Evolutionary conservation across 1,140 invertebrate species (phyloP), one percentile per base, ranked within the genome.

Genomic region (Bombus cullumanus): DNA sequence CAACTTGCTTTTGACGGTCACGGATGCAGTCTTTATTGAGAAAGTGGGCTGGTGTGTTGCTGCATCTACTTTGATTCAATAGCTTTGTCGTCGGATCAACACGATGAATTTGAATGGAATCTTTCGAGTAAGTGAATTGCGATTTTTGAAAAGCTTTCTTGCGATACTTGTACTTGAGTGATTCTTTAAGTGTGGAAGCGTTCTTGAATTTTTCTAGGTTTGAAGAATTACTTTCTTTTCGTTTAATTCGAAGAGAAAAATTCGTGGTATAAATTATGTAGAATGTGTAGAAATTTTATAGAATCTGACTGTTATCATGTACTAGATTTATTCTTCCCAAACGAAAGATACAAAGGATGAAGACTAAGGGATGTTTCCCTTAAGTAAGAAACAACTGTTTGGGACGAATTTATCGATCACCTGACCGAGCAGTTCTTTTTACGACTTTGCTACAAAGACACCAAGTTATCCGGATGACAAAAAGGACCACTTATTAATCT

Each of bases 401-500:
- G 41, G 34, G 25, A 66, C 15, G 59, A 43, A 66, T 41, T 78
- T 64, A 78, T 78, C 37, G 59, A 31, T 66, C 39, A 64, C 18
- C 28, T 78, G 39, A 25, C 59, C 18, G n/a, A 25, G 25, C 3
- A 22, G 39, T 66, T 64, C 10, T 43, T 39, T 34, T 31, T 31
- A 4, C 18, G 59, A 34, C 37, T 66, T 31, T 28, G 59, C 34
- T 31, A 41, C 28, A 15, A 9, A 78, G 57, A 64, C 76, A 64
- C 0, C 10, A 6, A 25, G 18, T 78, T 43, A 66, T 34, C 1
- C 37, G 76, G 59, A 12, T 62, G 76, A 78, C n/a, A 78, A 78
- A 87, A 81, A 81, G 57, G 77, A 28, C 13, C 64, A 18, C 53
- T 75, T 86, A 87, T 86, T 86, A 87, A 87, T 87, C 85, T 86